Evolutionary conservation across 1,140 invertebrate genomes (phyloP).

Genomic region (Plectrocnemia conspersa): DNA sequence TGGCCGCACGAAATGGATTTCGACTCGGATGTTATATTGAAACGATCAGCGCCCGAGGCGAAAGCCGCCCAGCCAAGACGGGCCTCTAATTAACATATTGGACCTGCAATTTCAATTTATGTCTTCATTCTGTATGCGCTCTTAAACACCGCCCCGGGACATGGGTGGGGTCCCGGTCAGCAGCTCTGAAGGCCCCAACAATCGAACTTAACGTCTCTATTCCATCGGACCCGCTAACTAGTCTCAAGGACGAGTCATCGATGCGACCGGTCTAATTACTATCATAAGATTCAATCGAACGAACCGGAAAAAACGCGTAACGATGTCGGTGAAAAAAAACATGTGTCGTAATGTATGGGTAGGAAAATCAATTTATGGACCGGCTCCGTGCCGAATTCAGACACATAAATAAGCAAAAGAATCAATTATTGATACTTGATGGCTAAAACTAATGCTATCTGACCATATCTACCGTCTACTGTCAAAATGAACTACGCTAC

Average conservation of each 20-base stretch:
- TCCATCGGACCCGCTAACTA: neutral
- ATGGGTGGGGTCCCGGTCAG: neutral
- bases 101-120: constrained; percentile 26
- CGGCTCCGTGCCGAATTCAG: constrained; percentile 14
- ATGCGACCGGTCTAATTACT: neutral
- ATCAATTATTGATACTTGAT: too few relatives aligned
- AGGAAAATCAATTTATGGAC: constrained; percentile 14
- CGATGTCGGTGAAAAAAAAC: neutral
- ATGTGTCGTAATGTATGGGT: neutral
- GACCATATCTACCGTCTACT: too few relatives aligned
- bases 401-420: constrained; percentile 33
- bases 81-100: constrained; percentile 24
- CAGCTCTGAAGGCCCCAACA: neutral
- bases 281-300: neutral
- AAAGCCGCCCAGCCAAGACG: too few relatives aligned
- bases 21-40: too few relatives aligned
- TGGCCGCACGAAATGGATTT: too few relatives aligned
- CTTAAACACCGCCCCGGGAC: constrained; percentile 13
- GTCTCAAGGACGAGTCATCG: neutral
- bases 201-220: constrained; percentile 5
- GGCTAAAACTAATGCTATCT: too few relatives aligned
- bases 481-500: too few relatives aligned
- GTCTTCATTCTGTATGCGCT: constrained; percentile 23
- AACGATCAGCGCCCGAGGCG: neutral
- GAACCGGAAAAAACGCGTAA: neutral